Percentiles rank a stretch among this genome's conserved stretches.
Evolutionary conservation across 2,888 invertebrate genomes (phyloP).

Genomic region (Epirrhoe tristata): DNA sequence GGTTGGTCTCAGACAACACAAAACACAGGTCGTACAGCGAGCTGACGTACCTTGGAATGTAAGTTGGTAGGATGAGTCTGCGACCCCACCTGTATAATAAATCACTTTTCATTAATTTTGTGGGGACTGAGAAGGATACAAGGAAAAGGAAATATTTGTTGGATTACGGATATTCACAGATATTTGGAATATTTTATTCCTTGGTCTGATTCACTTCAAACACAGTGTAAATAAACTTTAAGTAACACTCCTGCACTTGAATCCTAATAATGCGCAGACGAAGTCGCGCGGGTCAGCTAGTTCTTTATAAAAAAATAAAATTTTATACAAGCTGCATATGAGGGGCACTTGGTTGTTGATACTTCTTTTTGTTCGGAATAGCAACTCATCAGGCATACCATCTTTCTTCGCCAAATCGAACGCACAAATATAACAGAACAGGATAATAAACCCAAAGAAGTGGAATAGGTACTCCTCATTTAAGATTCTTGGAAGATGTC

Average conservation of each 20-base stretch:
- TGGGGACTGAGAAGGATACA: background rate
- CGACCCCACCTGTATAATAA: constrained; percentile 31
- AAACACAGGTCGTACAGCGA: constrained; percentile 1
- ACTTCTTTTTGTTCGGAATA: background rate
- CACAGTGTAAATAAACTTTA: too few species aligned
- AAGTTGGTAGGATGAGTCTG: constrained; percentile 28
- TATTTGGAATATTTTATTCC: too few species aligned
- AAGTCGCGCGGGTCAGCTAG: too few species aligned
- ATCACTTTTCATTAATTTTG: constrained; percentile 10
- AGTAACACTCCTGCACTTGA: too few species aligned
- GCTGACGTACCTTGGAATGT: constrained; percentile 30
- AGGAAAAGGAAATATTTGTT: background rate
- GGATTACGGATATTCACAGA: too few species aligned
- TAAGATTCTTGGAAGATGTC: too few species aligned
- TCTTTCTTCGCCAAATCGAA: background rate
- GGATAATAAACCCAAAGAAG: too few species aligned
- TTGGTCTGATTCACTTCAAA: too few species aligned
- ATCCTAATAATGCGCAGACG: too few species aligned
- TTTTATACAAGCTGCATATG: too few species aligned
- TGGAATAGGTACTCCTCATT: too few species aligned
- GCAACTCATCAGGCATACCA: background rate
- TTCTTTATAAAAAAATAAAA: too few species aligned
- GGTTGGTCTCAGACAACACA: background rate
- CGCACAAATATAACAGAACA: background rate
- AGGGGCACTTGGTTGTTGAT: background rate